A percentile compares a stretch with the other conserved stretches of the same genome.
These are phyloP conservation scores for Ginglymostoma cirratum DNA, from an alignment of 2,113 vertebrate genomes.

Conservation along the genomic window DNA sequence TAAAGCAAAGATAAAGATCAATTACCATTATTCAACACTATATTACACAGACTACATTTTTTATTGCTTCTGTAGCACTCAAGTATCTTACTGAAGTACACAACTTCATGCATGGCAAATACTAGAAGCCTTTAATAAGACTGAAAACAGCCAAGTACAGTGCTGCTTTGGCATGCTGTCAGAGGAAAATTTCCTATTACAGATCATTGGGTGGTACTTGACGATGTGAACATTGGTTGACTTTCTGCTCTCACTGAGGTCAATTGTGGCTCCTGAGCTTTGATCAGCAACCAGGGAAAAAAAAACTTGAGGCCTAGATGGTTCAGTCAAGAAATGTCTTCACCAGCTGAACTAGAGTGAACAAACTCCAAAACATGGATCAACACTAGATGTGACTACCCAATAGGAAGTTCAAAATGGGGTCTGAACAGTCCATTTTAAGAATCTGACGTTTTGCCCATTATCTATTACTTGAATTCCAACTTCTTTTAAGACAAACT, in stretches of 20 bases:
- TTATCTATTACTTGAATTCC: not conserved
- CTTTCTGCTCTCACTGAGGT: not conserved
- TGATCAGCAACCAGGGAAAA: not conserved
- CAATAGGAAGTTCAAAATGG: not conserved
- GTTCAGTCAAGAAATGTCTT: not conserved
- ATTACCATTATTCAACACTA: not conserved
- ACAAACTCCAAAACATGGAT: not conserved
- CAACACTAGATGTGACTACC: not conserved
- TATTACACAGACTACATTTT: not conserved
- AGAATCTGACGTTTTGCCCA: not conserved
- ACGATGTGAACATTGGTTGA: not conserved
- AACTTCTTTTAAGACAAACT: not conserved
- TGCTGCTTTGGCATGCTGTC: not conserved
- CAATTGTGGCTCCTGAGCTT: not conserved
- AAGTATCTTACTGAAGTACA: not conserved
- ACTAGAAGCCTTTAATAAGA: not conserved
- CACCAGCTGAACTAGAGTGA: not conserved
- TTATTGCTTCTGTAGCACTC: not conserved
- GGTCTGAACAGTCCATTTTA: not conserved
- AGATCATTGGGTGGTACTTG: not conserved
- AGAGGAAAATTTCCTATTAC: not conserved
- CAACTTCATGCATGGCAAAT: not conserved
- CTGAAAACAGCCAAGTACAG: not conserved
- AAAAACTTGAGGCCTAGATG: not conserved
- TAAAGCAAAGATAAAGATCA: conserved; percentile 46